Percentiles rank a stretch among this genome's conserved stretches.
phyloP scores from a whole-genome alignment of 2,113 vertebrate genomes.

The Syngnathus scovelli region DNA sequence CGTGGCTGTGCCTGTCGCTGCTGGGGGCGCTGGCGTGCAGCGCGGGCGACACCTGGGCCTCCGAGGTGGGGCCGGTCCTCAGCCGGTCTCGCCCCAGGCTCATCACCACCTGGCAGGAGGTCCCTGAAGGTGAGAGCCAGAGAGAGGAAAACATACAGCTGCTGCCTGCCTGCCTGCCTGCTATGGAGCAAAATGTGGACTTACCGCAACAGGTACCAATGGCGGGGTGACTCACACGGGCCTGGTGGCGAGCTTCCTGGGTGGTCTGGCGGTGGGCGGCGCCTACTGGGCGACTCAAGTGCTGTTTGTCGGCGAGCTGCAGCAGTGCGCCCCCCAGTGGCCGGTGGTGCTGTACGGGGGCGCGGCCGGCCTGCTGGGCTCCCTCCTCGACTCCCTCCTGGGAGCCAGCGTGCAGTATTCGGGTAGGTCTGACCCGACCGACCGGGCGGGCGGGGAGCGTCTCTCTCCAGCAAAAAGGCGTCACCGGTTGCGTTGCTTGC shows the following conservation, averaged over 20 bases:
- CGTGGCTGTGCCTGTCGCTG: constrained; percentile 95
- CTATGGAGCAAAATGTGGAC: not conserved
- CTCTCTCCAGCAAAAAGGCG: not conserved
- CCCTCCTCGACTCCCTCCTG: constrained; percentile 89
- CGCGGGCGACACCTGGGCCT: constrained; percentile 93
- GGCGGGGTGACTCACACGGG: constrained; percentile 85
- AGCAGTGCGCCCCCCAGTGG: constrained; percentile 86
- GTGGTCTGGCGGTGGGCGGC: constrained; percentile 79
- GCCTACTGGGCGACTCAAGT: constrained; percentile 83
- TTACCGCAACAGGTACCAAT: constrained; percentile 80
- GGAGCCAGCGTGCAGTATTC: constrained; percentile 94
- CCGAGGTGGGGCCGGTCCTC: constrained; percentile 84
- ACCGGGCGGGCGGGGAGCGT: too few species aligned
- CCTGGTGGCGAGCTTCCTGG: constrained; percentile 81
- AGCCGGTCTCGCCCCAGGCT: constrained; percentile 80
- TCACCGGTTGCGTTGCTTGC: not conserved
- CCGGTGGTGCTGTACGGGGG: constrained; percentile 82
- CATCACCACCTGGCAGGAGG: constrained; percentile 90
- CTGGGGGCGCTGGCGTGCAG: constrained; percentile 85
- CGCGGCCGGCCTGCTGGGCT: constrained; percentile 84
- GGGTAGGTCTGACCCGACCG: constrained; percentile 60
- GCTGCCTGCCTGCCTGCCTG: too few species aligned
- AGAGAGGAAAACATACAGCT: not conserved
- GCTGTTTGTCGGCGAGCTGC: constrained; percentile 78
- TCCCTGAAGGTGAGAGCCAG: constrained; percentile 81